phyloP scores from a whole-genome alignment of 2,888 invertebrate genomes.

The Lithophane leautieri region DNA sequence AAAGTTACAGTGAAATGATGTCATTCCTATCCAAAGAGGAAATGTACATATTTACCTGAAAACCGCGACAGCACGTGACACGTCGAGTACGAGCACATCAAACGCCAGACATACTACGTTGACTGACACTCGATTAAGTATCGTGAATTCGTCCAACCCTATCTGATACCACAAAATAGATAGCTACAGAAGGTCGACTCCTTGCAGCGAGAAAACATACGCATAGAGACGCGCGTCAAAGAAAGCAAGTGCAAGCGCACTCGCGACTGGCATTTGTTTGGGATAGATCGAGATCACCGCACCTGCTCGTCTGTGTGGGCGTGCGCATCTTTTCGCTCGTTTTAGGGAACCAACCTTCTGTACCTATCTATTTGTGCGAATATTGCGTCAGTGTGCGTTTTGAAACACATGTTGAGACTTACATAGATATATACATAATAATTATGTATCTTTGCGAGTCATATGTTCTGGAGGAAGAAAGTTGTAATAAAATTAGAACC shows the following conservation, averaged over 20 bases:
- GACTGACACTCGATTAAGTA: conserved; percentile 63
- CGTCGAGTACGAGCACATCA: conserved; percentile 28
- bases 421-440: neutral
- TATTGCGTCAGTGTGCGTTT: neutral
- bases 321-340: neutral
- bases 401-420: neutral
- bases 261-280: neutral
- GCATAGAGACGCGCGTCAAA: neutral
- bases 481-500: neutral
- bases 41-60: conserved; percentile 29
- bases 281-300: neutral
- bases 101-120: conserved; percentile 32
- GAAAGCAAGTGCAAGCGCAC: neutral
- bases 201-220: too few relatives aligned
- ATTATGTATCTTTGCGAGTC: neutral
- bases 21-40: conserved; percentile 14
- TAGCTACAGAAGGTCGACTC: neutral
- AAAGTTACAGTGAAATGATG: conserved; percentile 7
- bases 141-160: conserved; percentile 36
- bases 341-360: neutral
- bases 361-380: neutral
- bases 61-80: conserved; percentile 24
- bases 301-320: neutral
- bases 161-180: conserved; percentile 21
- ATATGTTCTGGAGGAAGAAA: neutral